These are phyloP conservation scores for Temnothorax rugatulus DNA, from an alignment of 2,888 invertebrate genomes.

Conservation along the genomic window DNA sequence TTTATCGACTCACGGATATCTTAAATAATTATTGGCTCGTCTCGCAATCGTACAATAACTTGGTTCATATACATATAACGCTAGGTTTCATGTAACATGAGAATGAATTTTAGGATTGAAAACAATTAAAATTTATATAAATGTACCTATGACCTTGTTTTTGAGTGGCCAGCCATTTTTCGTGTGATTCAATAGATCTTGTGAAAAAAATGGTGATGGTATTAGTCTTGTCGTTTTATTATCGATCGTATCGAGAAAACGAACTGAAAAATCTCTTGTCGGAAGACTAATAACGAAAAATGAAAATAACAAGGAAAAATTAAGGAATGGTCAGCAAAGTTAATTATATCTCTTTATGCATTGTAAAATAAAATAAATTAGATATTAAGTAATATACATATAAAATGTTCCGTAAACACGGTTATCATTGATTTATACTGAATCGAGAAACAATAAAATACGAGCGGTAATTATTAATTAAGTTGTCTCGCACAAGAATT, in stretches of 20 bases:
- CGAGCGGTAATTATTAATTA: no score
- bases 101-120: conserved; percentile 5
- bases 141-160: not conserved
- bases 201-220: not conserved
- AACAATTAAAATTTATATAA: not conserved
- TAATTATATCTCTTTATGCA: no score
- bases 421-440: no score
- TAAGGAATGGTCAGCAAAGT: not conserved
- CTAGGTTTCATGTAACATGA: not conserved
- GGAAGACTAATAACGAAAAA: not conserved
- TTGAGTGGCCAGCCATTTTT: not conserved
- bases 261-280: not conserved
- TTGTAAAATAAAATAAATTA: no score
- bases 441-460: no score
- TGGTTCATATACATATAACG: not conserved
- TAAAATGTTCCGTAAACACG: no score
- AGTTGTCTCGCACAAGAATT: no score
- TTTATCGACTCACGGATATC: not conserved
- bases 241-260: not conserved
- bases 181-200: not conserved
- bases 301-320: not conserved
- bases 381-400: no score
- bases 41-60: not conserved
- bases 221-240: not conserved
- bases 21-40: not conserved